Conservation (phyloP, 2,797 vertebrate genomes). For the Syngnathus acus region DNA sequence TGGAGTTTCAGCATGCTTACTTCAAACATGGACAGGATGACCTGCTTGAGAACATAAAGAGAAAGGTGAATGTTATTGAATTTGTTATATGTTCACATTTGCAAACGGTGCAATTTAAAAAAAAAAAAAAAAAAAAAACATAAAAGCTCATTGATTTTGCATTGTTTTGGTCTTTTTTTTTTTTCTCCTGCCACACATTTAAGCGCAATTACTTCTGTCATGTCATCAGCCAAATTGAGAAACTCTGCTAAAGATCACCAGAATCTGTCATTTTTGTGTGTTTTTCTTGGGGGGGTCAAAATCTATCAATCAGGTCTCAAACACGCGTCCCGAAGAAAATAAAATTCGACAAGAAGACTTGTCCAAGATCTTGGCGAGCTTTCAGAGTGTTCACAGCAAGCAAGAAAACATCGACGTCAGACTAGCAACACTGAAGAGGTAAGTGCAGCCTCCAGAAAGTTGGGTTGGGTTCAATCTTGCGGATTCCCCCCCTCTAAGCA, state of each 20-base stretch:
- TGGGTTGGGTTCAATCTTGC: background rate
- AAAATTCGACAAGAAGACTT: constrained; percentile 90
- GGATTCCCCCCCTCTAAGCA: background rate
- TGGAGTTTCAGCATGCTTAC: constrained; percentile 91
- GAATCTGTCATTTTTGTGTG: background rate
- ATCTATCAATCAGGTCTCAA: constrained; percentile 77
- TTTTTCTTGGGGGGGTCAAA: background rate
- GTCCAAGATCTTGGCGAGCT: constrained; percentile 82
- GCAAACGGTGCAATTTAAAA: no score
- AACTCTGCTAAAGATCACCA: background rate
- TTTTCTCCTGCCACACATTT: no score
- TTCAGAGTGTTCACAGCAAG: constrained; percentile 87
- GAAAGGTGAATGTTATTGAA: constrained; percentile 72
- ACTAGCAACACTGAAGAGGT: constrained; percentile 89
- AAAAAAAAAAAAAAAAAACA: no score
- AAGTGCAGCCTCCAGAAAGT: background rate
- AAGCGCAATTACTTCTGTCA: background rate
- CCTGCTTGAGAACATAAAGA: constrained; percentile 91
- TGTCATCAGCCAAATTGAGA: background rate
- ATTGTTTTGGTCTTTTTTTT: no score
- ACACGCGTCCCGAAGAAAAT: constrained; percentile 84
- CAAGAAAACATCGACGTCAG: constrained; percentile 86
- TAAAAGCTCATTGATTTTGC: no score
- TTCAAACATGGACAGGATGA: constrained; percentile 93
- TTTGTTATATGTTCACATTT: background rate